Conservation (phyloP, 64 coral and sea anemone species). For the Montipora efflorescens region DNA sequence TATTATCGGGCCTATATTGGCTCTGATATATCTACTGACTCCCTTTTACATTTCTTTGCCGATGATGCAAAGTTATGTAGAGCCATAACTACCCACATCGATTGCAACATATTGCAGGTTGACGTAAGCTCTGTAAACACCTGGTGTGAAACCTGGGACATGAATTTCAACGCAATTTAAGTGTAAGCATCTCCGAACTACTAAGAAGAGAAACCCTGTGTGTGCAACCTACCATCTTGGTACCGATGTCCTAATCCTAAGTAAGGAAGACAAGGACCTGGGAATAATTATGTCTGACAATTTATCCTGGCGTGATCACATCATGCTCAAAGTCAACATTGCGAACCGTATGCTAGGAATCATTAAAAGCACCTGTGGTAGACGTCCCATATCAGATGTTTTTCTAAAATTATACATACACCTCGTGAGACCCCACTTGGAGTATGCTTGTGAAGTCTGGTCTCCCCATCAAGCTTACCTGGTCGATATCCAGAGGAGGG, state of each 20-base stretch:
- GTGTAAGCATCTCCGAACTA: background rate
- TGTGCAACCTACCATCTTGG: too few species aligned
- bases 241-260: too few species aligned
- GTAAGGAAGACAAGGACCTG: too few species aligned
- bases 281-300: background rate
- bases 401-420: conserved; percentile 8
- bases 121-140: background rate
- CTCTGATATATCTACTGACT: background rate
- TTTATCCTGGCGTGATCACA: conserved; percentile 31
- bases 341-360: conserved; percentile 6
- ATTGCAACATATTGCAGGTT: background rate
- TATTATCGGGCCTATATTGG: background rate
- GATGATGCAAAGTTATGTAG: background rate
- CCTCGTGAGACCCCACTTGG: too few species aligned
- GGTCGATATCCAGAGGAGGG: too few species aligned
- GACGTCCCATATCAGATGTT: background rate
- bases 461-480: too few species aligned
- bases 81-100: background rate
- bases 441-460: too few species aligned
- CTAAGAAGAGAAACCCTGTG: too few species aligned
- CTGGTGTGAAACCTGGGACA: background rate
- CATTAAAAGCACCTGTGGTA: conserved; percentile 25
- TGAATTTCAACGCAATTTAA: background rate
- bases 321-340: conserved; percentile 15
- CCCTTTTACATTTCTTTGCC: background rate